phyloP scores from a whole-genome alignment of 2,797 vertebrate species.

The Ciconia nigra region DNA sequence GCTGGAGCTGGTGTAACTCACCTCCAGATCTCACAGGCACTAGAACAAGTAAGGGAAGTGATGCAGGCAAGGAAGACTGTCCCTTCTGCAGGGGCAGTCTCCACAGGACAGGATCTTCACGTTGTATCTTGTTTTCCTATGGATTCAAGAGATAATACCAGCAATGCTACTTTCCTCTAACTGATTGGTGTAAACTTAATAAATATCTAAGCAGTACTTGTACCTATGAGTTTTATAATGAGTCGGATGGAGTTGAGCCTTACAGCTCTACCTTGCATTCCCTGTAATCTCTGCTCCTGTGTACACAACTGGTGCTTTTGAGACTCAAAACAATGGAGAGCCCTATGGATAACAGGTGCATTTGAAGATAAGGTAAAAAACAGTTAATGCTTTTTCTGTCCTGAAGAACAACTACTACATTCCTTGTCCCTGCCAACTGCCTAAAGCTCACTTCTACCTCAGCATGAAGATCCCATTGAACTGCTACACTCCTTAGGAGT shows the following conservation, averaged over 20 bases:
- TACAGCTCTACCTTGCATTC: not conserved
- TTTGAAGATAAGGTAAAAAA: not conserved
- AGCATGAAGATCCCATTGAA: not conserved
- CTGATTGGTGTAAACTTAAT: constrained; percentile 60
- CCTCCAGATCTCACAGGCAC: not conserved
- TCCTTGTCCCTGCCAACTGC: not conserved
- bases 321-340: not conserved
- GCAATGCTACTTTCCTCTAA: constrained; percentile 58
- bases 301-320: not conserved
- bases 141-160: constrained; percentile 50
- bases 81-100: not conserved
- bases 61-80: not conserved
- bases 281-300: not conserved
- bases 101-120: not conserved
- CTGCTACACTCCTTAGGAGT: not conserved
- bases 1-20: constrained; percentile 18
- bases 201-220: constrained; percentile 61
- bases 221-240: constrained; percentile 22
- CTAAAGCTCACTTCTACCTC: not conserved
- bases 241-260: not conserved
- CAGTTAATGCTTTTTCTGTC: not conserved
- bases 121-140: constrained; percentile 33
- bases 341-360: not conserved
- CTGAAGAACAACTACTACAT: not conserved
- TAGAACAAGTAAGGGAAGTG: not conserved